These are phyloP conservation scores for Megaleporinus macrocephalus DNA, from an alignment of 2,113 vertebrate genomes.

Conservation along the genomic window DNA sequence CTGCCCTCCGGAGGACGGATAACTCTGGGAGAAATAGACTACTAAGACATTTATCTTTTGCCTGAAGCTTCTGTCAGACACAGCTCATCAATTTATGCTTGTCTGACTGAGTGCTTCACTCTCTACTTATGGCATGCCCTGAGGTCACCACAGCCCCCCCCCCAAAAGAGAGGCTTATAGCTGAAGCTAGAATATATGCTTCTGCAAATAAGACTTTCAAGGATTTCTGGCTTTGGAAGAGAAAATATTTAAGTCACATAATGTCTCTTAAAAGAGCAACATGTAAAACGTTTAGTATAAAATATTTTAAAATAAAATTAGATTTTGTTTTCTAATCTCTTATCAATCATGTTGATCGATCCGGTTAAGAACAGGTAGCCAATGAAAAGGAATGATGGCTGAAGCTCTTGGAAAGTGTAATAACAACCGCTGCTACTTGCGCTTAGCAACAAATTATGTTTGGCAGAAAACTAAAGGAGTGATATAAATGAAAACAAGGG, in stretches of 20 bases:
- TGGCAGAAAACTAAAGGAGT: too few species aligned
- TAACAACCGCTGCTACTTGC: too few species aligned
- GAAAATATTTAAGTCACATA: background rate
- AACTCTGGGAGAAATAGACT: constrained; percentile 22
- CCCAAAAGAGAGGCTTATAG: background rate
- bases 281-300: too few species aligned
- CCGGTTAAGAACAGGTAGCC: too few species aligned
- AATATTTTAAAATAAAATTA: too few species aligned
- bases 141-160: background rate
- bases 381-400: too few species aligned
- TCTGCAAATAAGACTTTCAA: constrained; percentile 13
- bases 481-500: too few species aligned
- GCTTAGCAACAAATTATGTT: too few species aligned
- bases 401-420: too few species aligned
- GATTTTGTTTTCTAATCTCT: too few species aligned
- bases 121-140: constrained; percentile 13
- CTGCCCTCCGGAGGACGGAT: constrained; percentile 5
- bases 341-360: too few species aligned
- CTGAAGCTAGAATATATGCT: constrained; percentile 4
- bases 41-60: constrained; percentile 40
- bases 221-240: background rate
- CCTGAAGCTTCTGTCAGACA: constrained; percentile 24
- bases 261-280: too few species aligned
- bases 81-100: constrained; percentile 27
- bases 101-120: constrained; percentile 42